Evolutionary conservation across 2,888 invertebrate species (phyloP), one percentile per base, ranked within the genome.

Genomic region (Craniophora ligustri): DNA sequence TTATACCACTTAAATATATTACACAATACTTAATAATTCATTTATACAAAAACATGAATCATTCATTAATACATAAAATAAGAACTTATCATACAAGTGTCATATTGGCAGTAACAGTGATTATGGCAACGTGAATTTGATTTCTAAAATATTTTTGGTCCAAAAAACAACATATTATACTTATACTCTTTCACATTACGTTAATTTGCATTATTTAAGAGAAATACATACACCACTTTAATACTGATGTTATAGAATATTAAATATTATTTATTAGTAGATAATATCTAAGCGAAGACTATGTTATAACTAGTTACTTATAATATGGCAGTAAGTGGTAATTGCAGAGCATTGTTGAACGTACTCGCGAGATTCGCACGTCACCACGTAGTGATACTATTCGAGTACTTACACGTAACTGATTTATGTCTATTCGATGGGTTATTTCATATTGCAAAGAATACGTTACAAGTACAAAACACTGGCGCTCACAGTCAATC

Each of bases 61-160:
- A 76, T 76, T 75, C 75, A 72, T 53, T 70, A 69, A 76, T 67
- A 64, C 30, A 67, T 31, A 48, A 35, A 68, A 70, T 67, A 76
- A 73, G 68, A 74, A 71, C 78, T 79, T 78, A 80, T 80, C 67
- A 80, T 72, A 82, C 84, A 86, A 88, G 87, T 91, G 90, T 91
- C 90, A 89, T 90, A 89, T 89, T 90, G 91, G 90, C 92, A 91
- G 91, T 92, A 85, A 86, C 76, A 81, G 82, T 86, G 85, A 85
- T 85, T 89, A 92, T 92, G 92, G 92, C 92, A 92, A 90, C 91
- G 86, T 88, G 91, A 92, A 92, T 91, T 90, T 90, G 89, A 84
- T 83, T 88, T 89, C 85, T 89, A 87, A 85, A 82, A 85, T 89
- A 90, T 92, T 92, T 92, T 92, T 92, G 92, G 92, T 92, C 92